These are phyloP conservation scores for Lamproptera curius DNA, from an alignment of 2,888 invertebrate genomes.

Conservation along the genomic window DNA sequence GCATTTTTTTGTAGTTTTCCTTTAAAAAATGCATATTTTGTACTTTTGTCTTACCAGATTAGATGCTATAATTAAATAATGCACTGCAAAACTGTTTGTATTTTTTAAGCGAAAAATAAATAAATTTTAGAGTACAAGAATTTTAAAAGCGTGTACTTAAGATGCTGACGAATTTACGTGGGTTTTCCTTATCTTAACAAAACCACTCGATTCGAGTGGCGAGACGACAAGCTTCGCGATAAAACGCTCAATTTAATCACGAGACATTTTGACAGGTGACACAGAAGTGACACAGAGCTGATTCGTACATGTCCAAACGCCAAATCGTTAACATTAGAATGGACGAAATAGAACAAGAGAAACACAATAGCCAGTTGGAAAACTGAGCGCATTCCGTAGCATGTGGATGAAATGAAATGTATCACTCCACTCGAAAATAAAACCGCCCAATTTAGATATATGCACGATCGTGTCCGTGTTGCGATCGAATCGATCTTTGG, in stretches of 20 bases:
- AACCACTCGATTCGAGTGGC: slow-evolving; percentile 5
- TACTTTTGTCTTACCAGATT: too few relatives aligned
- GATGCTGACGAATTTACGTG: too few relatives aligned
- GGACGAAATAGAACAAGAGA: slow-evolving; percentile 20
- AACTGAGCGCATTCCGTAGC: slow-evolving; percentile 26
- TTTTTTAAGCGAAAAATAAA: too few relatives aligned
- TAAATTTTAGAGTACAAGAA: too few relatives aligned
- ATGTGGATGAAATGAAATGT: slow-evolving; percentile 18
- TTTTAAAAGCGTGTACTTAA: too few relatives aligned
- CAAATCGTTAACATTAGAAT: slow-evolving; percentile 47
- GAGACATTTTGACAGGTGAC: slow-evolving; percentile 65
- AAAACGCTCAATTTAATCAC: slow-evolving; percentile 49
- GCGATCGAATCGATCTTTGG: slow-evolving; percentile 69
- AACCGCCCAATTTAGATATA: slow-evolving; percentile 28
- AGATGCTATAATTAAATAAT: too few relatives aligned
- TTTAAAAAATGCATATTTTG: too few relatives aligned
- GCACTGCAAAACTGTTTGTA: too few relatives aligned
- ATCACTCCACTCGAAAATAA: slow-evolving; percentile 15
- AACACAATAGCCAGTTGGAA: slow-evolving; percentile 20
- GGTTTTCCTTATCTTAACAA: slow-evolving; percentile 7
- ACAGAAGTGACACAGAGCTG: slow-evolving; percentile 34
- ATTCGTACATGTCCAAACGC: slow-evolving; percentile 29
- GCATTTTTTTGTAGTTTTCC: too few relatives aligned
- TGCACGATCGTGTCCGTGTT: slow-evolving; percentile 45
- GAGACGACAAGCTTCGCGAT: slow-evolving; percentile 39